Evolutionary conservation across 2,113 vertebrate genomes (phyloP).

Genomic region (Physeter macrocephalus): DNA sequence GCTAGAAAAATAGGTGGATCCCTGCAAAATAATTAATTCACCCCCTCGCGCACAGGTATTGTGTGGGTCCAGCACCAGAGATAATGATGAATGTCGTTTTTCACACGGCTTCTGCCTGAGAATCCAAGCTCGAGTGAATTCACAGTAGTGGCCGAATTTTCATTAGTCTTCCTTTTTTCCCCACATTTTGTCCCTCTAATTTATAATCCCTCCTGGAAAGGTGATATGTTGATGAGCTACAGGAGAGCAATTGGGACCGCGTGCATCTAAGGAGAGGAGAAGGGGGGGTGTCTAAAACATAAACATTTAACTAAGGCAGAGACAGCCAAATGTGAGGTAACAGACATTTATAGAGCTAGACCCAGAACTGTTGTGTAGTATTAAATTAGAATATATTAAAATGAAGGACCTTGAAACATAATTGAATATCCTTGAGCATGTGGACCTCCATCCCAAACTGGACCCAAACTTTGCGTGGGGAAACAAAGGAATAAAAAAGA

Average conservation of each 20-base stretch:
- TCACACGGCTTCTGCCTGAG: neutral
- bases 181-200: neutral
- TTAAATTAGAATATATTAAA: neutral
- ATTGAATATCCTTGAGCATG: neutral
- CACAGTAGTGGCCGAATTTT: neutral
- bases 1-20: neutral
- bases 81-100: neutral
- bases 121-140: neutral
- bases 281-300: neutral
- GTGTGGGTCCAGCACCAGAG: neutral
- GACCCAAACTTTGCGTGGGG: neutral
- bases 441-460: neutral
- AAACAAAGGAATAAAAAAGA: neutral
- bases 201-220: constrained; percentile 9
- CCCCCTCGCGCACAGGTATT: neutral
- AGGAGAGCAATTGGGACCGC: neutral
- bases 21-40: neutral
- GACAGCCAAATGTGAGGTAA: neutral
- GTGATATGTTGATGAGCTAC: neutral
- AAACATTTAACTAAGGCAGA: neutral
- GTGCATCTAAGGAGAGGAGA: neutral
- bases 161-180: neutral
- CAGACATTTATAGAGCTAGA: neutral
- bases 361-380: neutral
- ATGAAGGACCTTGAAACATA: neutral